phyloP scores from a whole-genome alignment of 2,113 vertebrate species.

The Hippocampus zosterae region DNA sequence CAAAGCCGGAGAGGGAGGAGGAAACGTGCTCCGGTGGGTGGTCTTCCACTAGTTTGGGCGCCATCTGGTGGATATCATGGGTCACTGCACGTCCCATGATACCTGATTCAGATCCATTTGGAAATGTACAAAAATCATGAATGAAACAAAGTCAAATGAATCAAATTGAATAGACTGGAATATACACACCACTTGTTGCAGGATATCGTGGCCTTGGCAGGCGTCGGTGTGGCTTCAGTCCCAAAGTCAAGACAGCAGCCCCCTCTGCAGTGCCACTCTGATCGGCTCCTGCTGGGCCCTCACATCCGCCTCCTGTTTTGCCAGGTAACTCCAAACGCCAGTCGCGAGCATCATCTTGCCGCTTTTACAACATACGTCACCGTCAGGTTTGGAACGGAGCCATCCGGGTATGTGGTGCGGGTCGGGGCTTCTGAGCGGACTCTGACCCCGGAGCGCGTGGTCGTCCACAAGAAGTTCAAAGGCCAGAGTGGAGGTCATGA shows the following conservation, averaged over 20 bases:
- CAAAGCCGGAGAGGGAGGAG: conserved; percentile 75
- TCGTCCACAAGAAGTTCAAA: conserved; percentile 84
- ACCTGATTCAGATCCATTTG: background rate
- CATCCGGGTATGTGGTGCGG: conserved; percentile 74
- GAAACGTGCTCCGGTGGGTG: conserved; percentile 62
- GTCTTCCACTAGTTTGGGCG: background rate
- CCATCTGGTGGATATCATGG: background rate
- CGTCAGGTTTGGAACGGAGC: conserved; percentile 77
- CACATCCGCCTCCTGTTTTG: conserved; percentile 87
- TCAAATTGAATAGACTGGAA: background rate
- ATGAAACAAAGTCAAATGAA: background rate
- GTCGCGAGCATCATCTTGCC: background rate
- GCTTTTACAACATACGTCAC: conserved; percentile 15
- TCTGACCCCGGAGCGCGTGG: conserved; percentile 71
- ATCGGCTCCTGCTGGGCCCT: conserved; percentile 86
- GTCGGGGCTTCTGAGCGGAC: conserved; percentile 78
- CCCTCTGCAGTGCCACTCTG: conserved; percentile 84
- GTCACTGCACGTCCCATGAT: background rate
- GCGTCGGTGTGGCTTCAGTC: conserved; percentile 80
- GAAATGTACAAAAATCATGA: background rate
- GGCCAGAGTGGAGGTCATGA: conserved; percentile 83
- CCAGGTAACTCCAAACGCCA: conserved; percentile 68
- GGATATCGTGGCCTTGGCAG: conserved; percentile 87
- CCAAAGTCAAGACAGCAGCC: conserved; percentile 65
- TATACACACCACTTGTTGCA: conserved; percentile 30